Base-by-base conservation (phyloP, 2,888 invertebrate genomes). In the Ctena decussata region DNA sequence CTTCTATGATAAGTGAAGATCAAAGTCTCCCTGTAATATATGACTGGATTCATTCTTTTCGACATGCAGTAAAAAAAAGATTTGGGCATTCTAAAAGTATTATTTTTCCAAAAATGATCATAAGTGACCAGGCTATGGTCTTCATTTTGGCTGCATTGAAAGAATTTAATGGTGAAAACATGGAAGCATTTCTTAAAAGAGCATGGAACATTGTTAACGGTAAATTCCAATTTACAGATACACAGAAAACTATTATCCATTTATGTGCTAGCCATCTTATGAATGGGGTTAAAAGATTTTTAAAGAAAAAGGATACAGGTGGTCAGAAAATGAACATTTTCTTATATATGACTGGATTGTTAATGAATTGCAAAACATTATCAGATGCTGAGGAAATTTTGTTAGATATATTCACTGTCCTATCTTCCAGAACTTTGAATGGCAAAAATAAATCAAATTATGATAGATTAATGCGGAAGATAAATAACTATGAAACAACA, bases 111-210 rank as follows among this genome's bases (percentile, higher is more conserved):
- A 72, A 39, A 72, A 71, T n/a, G 21, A 69, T 81, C n/a, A 30
- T 81, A 27, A 81, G 81, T 81, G 81, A 81, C 60, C 70, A 81
- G 76, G 69, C 81, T 70, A 75, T 81, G 81, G 70, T 71, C 15
- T 77, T 81, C 12, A 30, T 71, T 39, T 65, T 71, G 44, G 76
- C 81, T 41, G 81, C 81, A 37, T 39, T 71, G 49, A 77, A 35
- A 18, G 71, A 57, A 81, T 57, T 81, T 77, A 77, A 70, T 41
- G 65, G 32, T 41, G 80, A 73, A 80, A 80, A 27, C 8, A 41
- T 80, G 24, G 18, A 80, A 24, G 12, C 21, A 24, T 70, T 44
- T 24, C n/a, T 78, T 11, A 21, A 53, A 71, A 30, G 78, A 49
- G 35, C 49, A 46, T 49, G 24, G 11, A 71, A 78, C n/a, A 78